Evolutionary conservation across 2,113 vertebrate species (phyloP).

Genomic region (Balaeniceps rex): DNA sequence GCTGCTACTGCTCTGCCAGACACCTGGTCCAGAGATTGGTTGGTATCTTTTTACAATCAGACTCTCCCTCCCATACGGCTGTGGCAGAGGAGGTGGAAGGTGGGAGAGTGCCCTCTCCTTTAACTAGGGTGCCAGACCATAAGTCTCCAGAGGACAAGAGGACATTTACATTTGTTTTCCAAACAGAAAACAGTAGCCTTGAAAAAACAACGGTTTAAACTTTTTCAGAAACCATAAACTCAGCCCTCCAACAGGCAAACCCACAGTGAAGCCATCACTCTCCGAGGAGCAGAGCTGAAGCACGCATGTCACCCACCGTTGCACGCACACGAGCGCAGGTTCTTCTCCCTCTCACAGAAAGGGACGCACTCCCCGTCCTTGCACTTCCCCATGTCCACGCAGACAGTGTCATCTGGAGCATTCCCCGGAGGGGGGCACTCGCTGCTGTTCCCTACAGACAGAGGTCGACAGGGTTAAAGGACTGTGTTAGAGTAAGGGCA

Average conservation of each 20-base stretch:
- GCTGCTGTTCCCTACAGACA: slow-evolving; percentile 82
- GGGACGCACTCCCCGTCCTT: slow-evolving; percentile 86
- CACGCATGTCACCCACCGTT: slow-evolving; percentile 73
- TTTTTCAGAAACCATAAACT: not conserved
- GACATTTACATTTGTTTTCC: not conserved
- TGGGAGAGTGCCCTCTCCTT: not conserved
- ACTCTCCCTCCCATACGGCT: not conserved
- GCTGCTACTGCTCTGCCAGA: not conserved
- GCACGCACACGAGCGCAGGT: slow-evolving; percentile 86
- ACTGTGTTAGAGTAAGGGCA: not conserved
- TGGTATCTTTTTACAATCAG: not conserved
- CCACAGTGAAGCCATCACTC: not conserved
- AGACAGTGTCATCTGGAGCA: slow-evolving; percentile 79
- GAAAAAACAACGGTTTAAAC: not conserved
- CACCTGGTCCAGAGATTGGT: not conserved
- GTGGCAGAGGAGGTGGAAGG: not conserved
- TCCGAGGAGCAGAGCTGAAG: not conserved
- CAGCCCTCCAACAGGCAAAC: not conserved
- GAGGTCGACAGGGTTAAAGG: not conserved
- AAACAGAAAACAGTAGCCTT: not conserved
- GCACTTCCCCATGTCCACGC: slow-evolving; percentile 91
- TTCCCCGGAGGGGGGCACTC: slow-evolving; percentile 89
- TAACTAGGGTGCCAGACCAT: not conserved
- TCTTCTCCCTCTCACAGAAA: slow-evolving; percentile 87
- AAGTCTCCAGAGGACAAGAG: not conserved